Evolutionary conservation across 2,113 vertebrate genomes (phyloP), one percentile per base, ranked within the genome.

Genomic region (Microcebus tavaratra): DNA sequence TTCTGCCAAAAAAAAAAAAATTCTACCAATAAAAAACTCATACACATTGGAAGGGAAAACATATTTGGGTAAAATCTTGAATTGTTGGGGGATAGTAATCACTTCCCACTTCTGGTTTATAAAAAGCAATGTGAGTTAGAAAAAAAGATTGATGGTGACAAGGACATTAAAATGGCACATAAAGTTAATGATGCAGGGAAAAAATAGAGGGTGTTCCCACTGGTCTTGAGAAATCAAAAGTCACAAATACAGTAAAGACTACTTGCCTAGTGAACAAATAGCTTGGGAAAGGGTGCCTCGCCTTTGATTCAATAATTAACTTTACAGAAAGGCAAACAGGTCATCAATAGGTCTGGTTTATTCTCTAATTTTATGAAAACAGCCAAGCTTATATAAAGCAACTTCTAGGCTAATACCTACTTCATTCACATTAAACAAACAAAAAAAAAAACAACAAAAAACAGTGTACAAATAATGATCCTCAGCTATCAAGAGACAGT

Each of bases 11-110:
- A 48, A 48, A 9, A 61, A 31, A 17, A 81, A 67, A 42, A 73
- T 94, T 67, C 39, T 82, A 85, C 63, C 45, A 11, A 63, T 85
- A 96, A 92, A 34, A 97, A 85, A 86, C 29, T 53, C 12, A 23
- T 80, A 48, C 31, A 45, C 27, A 88, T 17, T 79, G 4, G 29
- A 96, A 36, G 10, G 29, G 25, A n/a, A 86, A 88, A 73, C 13
- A 20, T 59, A 39, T 61, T 76, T 84, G 27, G 15, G 82, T 83
- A 84, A 91, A 95, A 57, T 73, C 36, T 50, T 92, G 80, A 67
- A 50, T 92, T 95, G 20, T 57, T 84, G 48, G 50, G 39, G 17
- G 23, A 70, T 6, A 94, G 36, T 88, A 73, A 91, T 94, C 10
- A 39, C 31, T 88, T 86, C 65, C 45, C 59, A 93, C 20, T 17